Conservation (phyloP, 1,140 invertebrate species). For the Idris sp. region DNA sequence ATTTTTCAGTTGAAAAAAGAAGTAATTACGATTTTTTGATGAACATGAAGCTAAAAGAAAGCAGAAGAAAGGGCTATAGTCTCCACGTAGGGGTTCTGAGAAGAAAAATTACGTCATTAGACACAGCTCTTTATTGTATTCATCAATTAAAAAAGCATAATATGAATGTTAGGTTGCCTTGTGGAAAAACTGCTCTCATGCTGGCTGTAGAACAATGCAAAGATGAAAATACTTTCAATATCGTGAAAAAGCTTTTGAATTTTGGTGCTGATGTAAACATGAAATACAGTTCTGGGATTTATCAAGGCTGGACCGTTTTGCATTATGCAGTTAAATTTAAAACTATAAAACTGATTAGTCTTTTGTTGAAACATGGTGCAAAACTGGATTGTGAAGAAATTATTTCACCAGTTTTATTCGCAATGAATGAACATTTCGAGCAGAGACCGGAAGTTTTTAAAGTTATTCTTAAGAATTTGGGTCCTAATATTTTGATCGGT, state of each 20-base stretch:
- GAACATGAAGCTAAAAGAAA: too few relatives aligned
- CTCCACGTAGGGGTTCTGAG: conserved; percentile 1
- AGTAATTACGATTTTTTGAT: too few relatives aligned
- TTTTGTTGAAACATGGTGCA: neutral
- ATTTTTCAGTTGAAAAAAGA: too few relatives aligned
- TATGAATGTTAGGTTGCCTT: neutral
- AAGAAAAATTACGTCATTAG: neutral
- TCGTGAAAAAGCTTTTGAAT: too few relatives aligned
- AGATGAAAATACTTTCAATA: too few relatives aligned
- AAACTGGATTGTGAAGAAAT: neutral
- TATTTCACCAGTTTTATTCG: neutral
- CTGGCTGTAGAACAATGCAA: too few relatives aligned
- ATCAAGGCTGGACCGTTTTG: neutral
- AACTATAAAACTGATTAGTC: neutral
- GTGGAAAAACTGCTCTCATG: too few relatives aligned
- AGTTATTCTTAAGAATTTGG: neutral
- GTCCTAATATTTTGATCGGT: neutral
- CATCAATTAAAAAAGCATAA: too few relatives aligned
- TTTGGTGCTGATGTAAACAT: too few relatives aligned
- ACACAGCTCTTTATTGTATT: too few relatives aligned
- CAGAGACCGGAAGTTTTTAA: neutral
- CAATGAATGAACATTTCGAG: neutral
- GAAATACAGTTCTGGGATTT: neutral
- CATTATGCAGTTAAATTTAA: conserved; percentile 4
- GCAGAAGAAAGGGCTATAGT: too few relatives aligned